Conservation (phyloP, 2,113 vertebrate species). For the Apus apus region DNA sequence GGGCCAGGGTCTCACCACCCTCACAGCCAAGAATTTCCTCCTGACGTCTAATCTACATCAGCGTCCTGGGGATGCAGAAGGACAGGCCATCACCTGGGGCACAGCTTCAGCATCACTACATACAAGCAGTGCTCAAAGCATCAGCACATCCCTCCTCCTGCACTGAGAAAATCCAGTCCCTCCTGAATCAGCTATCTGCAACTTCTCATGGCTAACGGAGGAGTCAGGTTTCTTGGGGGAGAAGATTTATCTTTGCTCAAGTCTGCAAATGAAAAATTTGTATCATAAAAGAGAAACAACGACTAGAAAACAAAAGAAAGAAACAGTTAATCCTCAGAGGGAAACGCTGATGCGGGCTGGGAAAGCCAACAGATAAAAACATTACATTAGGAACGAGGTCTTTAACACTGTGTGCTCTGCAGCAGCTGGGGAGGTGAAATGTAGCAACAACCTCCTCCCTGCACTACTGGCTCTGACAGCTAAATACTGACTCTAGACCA, state of each 20-base stretch:
- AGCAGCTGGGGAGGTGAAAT: background rate
- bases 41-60: background rate
- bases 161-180: background rate
- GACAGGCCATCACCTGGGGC: accelerated
- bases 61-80: background rate
- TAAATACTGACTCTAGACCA: background rate
- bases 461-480: background rate
- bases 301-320: background rate
- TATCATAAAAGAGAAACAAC: background rate
- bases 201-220: accelerated
- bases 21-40: no score
- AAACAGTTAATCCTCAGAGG: background rate
- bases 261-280: background rate
- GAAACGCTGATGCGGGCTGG: background rate
- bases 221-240: background rate
- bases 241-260: background rate
- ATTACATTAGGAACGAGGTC: background rate
- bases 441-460: background rate
- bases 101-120: background rate
- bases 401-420: background rate
- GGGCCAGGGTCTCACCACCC: no score
- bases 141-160: accelerated
- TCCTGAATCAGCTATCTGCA: background rate
- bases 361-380: background rate
- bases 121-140: accelerated